phyloP scores from a whole-genome alignment of 2,797 vertebrate species.

The Enteromius treurensis region DNA sequence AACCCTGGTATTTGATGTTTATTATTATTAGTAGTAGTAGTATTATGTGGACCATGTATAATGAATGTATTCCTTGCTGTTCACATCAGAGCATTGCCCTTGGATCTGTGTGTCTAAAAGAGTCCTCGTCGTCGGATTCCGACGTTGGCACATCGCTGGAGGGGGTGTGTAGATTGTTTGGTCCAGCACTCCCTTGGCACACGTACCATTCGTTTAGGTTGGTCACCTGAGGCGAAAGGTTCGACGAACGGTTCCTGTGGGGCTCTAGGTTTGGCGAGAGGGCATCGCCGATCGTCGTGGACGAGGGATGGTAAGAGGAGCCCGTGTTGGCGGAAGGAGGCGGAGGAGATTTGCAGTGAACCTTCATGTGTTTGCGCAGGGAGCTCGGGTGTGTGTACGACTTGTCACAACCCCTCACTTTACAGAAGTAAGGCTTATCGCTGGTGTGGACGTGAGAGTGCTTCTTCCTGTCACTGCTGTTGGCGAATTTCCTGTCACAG shows the following conservation, averaged over 20 bases:
- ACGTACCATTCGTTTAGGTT: constrained; percentile 99
- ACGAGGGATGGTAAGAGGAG: constrained; percentile 81
- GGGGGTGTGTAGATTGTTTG: constrained; percentile 88
- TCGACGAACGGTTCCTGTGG: constrained; percentile 82
- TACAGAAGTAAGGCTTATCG: constrained; percentile 98
- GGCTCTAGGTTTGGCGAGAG: constrained; percentile 83
- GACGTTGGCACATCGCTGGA: constrained; percentile 90
- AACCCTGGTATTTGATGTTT: neutral
- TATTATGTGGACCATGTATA: constrained; percentile 51
- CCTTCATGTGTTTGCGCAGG: constrained; percentile 96
- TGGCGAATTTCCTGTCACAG: constrained; percentile 97
- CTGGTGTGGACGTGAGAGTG: constrained; percentile 98
- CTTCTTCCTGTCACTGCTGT: constrained; percentile 98
- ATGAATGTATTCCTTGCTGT: constrained; percentile 58
- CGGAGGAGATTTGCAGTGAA: constrained; percentile 96
- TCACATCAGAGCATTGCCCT: constrained; percentile 90
- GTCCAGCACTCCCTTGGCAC: constrained; percentile 89
- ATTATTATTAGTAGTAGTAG: neutral
- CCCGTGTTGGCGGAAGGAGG: constrained; percentile 82
- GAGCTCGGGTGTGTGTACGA: constrained; percentile 95
- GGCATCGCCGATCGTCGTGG: constrained; percentile 81
- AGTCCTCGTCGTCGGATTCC: constrained; percentile 89
- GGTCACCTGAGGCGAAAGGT: constrained; percentile 94
- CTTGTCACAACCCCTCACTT: constrained; percentile 94
- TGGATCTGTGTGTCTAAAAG: constrained; percentile 85